Base-by-base conservation (phyloP, 2,797 vertebrate genomes). In the Cephalopachus bancanus region DNA sequence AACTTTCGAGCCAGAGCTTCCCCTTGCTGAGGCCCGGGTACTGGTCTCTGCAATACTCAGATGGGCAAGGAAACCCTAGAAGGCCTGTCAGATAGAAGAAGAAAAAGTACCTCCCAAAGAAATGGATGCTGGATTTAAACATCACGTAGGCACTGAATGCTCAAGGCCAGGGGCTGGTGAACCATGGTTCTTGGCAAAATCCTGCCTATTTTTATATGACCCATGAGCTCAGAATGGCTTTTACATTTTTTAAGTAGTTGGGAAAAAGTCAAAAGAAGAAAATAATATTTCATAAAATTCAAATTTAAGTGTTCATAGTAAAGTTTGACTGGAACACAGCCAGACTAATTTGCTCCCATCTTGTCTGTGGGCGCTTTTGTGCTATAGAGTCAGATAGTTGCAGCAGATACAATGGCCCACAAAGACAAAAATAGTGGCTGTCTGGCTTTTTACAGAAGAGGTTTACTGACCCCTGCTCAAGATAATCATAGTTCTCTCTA, bases 401-500 rank as follows among this genome's bases (percentile, higher is more conserved):
- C 64, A 3, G 10, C 28, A 9, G 80, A 72, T 14, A 64, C 28
- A 7, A 2, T 24, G 76, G 69, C 33, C 83, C 5, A 0, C 30
- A 19, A 19, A 80, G 44, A 80, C 33, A 16, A 30, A 57, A 37
- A 78, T 51, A 85, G 30, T 22, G 86, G 26, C 60, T 67, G 15
- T 62, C 94, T 67, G 91, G 75, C 76, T 69, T 83, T 84, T 76
- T 57, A n/a, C 65, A 51, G 95, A 75, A 94, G 83, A 37, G 64
- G 24, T 83, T 71, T 59, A 49, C 94, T 65, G 72, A 85, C 76
- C 91, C 71, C 78, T 30, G 44, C 67, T 94, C 62, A 62, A 69
- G 92, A 64, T 78, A 89, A 95, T 85, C 78, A 49, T 62, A 51
- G 76, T 55, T 81, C 59, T 94, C 71, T 79, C 65, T 64, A 26